Conservation (phyloP, 1,140 invertebrate genomes). For the Schlechtendalia chinensis region DNA sequence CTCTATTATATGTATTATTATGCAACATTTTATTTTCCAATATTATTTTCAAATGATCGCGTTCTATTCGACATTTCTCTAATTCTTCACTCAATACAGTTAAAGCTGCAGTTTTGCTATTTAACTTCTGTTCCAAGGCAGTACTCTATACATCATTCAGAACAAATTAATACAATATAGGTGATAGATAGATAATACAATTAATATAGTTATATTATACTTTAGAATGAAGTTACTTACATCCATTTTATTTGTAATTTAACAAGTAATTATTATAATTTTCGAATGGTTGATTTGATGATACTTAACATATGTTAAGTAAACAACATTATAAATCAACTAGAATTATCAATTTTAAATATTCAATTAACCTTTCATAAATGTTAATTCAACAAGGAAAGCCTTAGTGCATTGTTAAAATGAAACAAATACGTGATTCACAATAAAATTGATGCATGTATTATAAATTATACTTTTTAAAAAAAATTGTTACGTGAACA, state of each 20-base stretch:
- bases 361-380: not conserved
- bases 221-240: not conserved
- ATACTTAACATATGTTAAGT: not conserved
- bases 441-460: too few relatives aligned
- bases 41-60: conserved; percentile 78
- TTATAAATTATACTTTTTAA: too few relatives aligned
- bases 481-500: too few relatives aligned
- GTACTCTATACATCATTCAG: conserved; percentile 58
- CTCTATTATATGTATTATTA: conserved; percentile 38
- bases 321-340: not conserved
- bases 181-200: not conserved
- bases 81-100: conserved; percentile 74
- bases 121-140: conserved; percentile 68
- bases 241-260: not conserved
- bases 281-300: not conserved
- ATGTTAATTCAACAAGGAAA: not conserved
- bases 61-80: conserved; percentile 73
- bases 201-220: not conserved
- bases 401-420: too few relatives aligned
- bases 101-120: conserved; percentile 78
- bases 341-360: not conserved
- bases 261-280: not conserved
- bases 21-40: conserved; percentile 60
- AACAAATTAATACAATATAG: not conserved
- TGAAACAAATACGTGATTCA: too few relatives aligned